Base-by-base conservation (phyloP, 2,888 invertebrate genomes). In the Unio pictorum region DNA sequence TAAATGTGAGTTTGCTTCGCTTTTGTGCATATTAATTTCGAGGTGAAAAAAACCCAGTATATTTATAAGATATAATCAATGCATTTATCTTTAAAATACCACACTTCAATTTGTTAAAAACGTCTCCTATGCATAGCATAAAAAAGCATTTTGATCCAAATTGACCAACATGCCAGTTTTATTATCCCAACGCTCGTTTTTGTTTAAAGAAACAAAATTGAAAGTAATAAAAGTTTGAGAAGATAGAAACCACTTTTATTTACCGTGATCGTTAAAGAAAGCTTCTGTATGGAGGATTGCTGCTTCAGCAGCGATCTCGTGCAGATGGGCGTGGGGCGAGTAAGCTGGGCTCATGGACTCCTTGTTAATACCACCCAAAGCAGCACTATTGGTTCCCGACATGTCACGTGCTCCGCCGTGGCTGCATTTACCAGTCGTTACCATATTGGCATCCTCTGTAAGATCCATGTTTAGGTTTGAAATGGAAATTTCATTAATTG, bases 341-440 rank as follows among this genome's bases (percentile, higher is more conserved):
- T 77, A 77, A 23, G 45, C 8, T 3, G 68, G 55, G 58, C 73
- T 67, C 61, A 66, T 71, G 1, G 84, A 77, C 57, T 84, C 85
- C 62, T 85, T 85, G 73, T 85, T 85, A 59, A 85, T 84, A 2
- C 85, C 85, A 7, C 84, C 84, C 4, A 74, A 66, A 15, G 81
- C 78, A 6, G 84, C 81, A 20, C 71, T 69, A 6, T 66, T 71
- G 2, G 67, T 69, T 1, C 76, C 60, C 5, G 74, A 73, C 1
- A 66, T 62, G 69, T 84, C 84, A 55, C 72, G 68, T 67, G 75
- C 71, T 17, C 82, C 83, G 11, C 85, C 85, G 69, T 85, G 84
- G 63, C 83, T 82, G 63, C 85, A 85, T 69, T 84, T 85, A 1
- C 84, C 84, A 26, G 71, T 66, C 55, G 55, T 69, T 55, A 60